phyloP scores from a whole-genome alignment of 1,140 invertebrate genomes.

The Acromyrmex echinatior region DNA sequence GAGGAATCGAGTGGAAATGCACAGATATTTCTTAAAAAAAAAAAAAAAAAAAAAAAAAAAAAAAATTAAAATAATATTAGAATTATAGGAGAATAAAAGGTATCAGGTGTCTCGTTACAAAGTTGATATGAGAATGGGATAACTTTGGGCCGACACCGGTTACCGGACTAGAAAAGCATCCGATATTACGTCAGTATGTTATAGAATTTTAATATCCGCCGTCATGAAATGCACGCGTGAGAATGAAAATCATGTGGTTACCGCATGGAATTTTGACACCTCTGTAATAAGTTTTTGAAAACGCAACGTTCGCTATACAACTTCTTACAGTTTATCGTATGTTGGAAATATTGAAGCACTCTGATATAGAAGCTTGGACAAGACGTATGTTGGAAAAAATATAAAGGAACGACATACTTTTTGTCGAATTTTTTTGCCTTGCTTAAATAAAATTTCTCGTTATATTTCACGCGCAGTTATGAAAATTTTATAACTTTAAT shows the following conservation, averaged over 20 bases:
- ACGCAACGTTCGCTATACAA: background rate
- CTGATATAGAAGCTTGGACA: too few relatives aligned
- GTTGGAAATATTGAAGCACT: background rate
- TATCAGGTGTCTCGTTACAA: background rate
- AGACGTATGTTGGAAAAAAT: background rate
- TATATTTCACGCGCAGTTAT: background rate
- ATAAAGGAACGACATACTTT: background rate
- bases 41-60: background rate
- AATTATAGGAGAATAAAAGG: background rate
- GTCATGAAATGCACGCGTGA: background rate
- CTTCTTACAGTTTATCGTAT: background rate
- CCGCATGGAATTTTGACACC: slow-evolving; percentile 24
- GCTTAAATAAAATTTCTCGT: too few relatives aligned
- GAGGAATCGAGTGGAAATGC: too few relatives aligned
- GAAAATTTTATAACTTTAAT: slow-evolving; percentile 1
- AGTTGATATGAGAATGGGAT: background rate
- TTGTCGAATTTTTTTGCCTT: background rate
- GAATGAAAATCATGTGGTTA: slow-evolving; percentile 31
- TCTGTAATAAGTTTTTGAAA: background rate
- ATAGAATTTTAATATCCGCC: background rate
- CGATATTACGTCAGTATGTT: background rate
- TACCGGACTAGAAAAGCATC: background rate
- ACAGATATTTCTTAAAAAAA: background rate
- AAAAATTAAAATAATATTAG: too few relatives aligned
- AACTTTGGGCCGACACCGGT: background rate